Base-by-base conservation (phyloP, 2,113 vertebrate genomes). In the Gambusia affinis region DNA sequence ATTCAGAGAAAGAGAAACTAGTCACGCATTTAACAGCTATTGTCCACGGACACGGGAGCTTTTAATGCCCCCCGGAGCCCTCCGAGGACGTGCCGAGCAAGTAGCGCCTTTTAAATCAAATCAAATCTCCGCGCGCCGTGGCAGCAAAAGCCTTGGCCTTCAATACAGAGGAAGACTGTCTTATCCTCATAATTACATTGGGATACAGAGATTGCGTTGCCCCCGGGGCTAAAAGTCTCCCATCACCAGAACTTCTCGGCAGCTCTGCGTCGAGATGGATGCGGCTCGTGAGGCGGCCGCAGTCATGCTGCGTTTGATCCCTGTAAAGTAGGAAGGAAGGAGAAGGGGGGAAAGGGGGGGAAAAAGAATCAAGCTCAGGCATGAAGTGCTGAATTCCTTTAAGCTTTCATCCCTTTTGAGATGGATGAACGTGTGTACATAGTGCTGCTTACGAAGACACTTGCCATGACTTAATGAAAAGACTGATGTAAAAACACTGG, bases 151-250 rank as follows among this genome's bases (percentile, higher is more conserved):
- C 89, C 79, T 85, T 89, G 88, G 82, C 88, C 85, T 70, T 83
- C 73, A 62, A 78, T 62, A 64, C 44, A 17, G 74, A 87, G 80
- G 70, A 67, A 76, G 79, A 85, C 83, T 73, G 72, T 75, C 87
- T 89, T 78, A 83, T 87, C 82, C 88, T 62, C 67, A 79, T 91
- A 90, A 92, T 91, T 90, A 89, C 85, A 73, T 64, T 87, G 85
- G 89, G 82, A 89, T 86, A 86, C 81, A 82, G 84, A 89, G 85
- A 89, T 88, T 87, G 83, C 35, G 57, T 78, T 85, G 90, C 91
- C 51, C 84, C 67, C 72, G 5, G 86, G 91, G 85, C 64, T 69
- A 42, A 85, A 87, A 71, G 24, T 66, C 64, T 89, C 71, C 79
- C 81, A 67, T 68, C 39, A 22, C 83, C 75, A 28, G 76, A 82